phyloP scores from a whole-genome alignment of 2,888 invertebrate species.

The Syrista parreyssii region DNA sequence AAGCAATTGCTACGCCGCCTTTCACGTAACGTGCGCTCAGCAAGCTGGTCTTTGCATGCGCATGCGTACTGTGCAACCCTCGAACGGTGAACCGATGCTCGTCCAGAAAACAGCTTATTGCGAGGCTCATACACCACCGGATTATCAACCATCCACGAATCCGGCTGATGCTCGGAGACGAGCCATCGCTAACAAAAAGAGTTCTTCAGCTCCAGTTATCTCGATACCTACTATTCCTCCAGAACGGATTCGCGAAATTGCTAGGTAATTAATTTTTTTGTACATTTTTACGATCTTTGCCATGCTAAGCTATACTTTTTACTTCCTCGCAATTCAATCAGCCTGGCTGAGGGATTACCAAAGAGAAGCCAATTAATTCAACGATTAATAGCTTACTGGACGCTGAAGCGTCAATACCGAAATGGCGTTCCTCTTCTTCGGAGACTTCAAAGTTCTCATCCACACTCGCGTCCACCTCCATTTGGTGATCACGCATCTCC shows the following conservation, averaged over 20 bases:
- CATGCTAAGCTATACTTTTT: not conserved
- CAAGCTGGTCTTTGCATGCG: slow-evolving; percentile 95
- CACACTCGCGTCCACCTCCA: slow-evolving; percentile 57
- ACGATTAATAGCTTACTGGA: slow-evolving; percentile 95
- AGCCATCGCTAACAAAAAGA: slow-evolving; percentile 74
- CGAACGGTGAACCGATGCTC: slow-evolving; percentile 79
- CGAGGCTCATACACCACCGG: slow-evolving; percentile 89
- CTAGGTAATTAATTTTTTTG: slow-evolving; percentile 74
- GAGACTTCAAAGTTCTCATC: slow-evolving; percentile 76
- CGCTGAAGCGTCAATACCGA: slow-evolving; percentile 91
- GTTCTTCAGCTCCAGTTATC: slow-evolving; percentile 90
- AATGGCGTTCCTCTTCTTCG: slow-evolving; percentile 96
- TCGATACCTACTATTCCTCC: slow-evolving; percentile 93
- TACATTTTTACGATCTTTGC: slow-evolving; percentile 8
- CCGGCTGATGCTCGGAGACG: slow-evolving; percentile 66
- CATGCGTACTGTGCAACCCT: slow-evolving; percentile 87
- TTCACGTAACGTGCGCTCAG: slow-evolving; percentile 99
- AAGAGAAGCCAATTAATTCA: slow-evolving; percentile 89
- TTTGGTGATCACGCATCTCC: slow-evolving; percentile 54
- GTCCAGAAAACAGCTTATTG: slow-evolving; percentile 97
- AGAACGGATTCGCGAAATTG: slow-evolving; percentile 88
- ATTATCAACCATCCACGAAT: slow-evolving; percentile 63
- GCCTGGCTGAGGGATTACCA: slow-evolving; percentile 67
- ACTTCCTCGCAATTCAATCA: slow-evolving; percentile 22
- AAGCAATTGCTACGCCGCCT: slow-evolving; percentile 95